Percentiles rank a stretch among this genome's conserved stretches.
These are phyloP conservation scores for Callorhinus ursinus DNA, from an alignment of 2,113 vertebrate genomes.

Conservation along the genomic window DNA sequence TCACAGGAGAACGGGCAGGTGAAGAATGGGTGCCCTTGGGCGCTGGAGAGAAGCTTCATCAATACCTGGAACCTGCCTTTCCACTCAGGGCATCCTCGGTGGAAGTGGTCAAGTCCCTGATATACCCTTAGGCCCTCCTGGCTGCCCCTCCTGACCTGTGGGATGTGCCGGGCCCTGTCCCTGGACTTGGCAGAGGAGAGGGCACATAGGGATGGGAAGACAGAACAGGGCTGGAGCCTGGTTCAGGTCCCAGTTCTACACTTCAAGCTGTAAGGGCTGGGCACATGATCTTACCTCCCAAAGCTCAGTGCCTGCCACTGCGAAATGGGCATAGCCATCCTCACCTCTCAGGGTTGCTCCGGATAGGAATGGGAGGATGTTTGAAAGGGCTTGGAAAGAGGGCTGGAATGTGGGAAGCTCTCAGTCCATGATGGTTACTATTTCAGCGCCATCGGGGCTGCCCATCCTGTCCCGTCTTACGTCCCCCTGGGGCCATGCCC, in stretches of 20 bases:
- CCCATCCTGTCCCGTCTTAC: not conserved
- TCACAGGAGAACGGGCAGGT: not conserved
- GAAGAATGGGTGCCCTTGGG: rapidly evolving
- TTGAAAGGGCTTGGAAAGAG: not conserved
- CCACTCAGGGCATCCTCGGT: not conserved
- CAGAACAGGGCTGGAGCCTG: rapidly evolving
- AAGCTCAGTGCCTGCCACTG: not conserved
- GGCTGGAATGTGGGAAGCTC: not conserved
- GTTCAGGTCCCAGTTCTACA: not conserved
- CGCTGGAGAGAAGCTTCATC: not conserved
- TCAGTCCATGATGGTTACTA: rapidly evolving
- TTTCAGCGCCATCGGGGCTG: rapidly evolving
- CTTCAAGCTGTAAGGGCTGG: not conserved
- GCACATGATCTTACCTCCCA: not conserved
- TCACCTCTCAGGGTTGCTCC: not conserved
- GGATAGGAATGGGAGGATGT: not conserved
- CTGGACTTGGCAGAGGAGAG: not conserved
- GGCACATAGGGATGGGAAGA: rapidly evolving
- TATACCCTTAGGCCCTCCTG: not conserved
- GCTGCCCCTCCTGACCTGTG: not conserved
- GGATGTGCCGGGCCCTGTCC: rapidly evolving
- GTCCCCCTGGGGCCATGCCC: not conserved
- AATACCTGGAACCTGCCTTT: not conserved
- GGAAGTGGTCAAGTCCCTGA: not conserved
- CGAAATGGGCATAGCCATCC: not conserved